Evolutionary conservation across 2,888 invertebrate genomes (phyloP).

Genomic region (Teleiodes luculella): DNA sequence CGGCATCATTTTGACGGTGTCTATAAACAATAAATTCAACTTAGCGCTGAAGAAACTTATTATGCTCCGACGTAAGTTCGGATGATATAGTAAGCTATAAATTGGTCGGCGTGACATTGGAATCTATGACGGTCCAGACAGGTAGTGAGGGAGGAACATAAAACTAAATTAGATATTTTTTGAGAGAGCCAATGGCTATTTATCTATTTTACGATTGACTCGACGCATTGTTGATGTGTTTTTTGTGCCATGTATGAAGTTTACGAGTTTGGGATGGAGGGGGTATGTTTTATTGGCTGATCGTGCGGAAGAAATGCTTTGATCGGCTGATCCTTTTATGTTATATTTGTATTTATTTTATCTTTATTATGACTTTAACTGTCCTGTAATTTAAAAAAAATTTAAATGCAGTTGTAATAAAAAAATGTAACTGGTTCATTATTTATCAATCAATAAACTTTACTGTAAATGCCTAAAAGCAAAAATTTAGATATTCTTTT

Average conservation of each 20-base stretch:
- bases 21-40: slow-evolving; percentile 56
- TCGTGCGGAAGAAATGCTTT: background rate
- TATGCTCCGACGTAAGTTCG: slow-evolving; percentile 50
- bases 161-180: slow-evolving; percentile 59
- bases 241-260: slow-evolving; percentile 31
- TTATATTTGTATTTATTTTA: background rate
- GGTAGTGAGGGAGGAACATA: slow-evolving; percentile 45
- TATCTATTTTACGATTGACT: slow-evolving; percentile 45
- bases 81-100: slow-evolving; percentile 66
- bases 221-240: slow-evolving; percentile 40
- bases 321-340: background rate
- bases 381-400: no score
- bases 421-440: no score
- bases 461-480: no score
- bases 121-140: slow-evolving; percentile 61
- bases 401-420: background rate
- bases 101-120: slow-evolving; percentile 54
- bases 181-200: slow-evolving; percentile 43
- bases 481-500: no score
- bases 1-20: slow-evolving; percentile 28
- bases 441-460: no score
- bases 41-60: slow-evolving; percentile 51
- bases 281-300: slow-evolving; percentile 13
- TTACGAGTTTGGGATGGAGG: slow-evolving; percentile 20
- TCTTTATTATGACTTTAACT: background rate